A percentile compares a stretch with the other conserved stretches of the same genome.
These are phyloP conservation scores for Eilema depressum DNA, from an alignment of 2,888 invertebrate species.

Conservation along the genomic window DNA sequence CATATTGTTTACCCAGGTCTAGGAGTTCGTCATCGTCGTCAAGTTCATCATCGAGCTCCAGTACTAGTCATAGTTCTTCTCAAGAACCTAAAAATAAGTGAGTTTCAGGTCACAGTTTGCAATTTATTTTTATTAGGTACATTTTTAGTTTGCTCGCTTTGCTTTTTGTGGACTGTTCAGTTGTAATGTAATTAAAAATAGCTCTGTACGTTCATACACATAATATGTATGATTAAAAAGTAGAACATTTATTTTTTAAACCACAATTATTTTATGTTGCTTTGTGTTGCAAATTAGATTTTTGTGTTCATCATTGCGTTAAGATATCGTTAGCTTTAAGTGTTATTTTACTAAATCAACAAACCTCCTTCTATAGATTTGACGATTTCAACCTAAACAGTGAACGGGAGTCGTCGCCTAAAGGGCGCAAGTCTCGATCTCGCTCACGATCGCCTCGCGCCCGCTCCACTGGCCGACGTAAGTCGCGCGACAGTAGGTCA, in stretches of 20 bases:
- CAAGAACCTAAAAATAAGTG: conserved; percentile 79
- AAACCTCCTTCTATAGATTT: conserved; percentile 65
- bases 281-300: not conserved
- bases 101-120: conserved; percentile 38
- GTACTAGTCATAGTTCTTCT: conserved; percentile 80
- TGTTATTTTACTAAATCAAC: not conserved
- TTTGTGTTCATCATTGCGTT: not conserved
- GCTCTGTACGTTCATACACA: not conserved
- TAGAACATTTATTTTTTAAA: not conserved
- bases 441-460: conserved; percentile 66
- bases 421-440: conserved; percentile 67
- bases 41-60: conserved; percentile 80
- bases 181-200: not conserved
- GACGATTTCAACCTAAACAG: conserved; percentile 86
- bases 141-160: not conserved
- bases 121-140: not conserved
- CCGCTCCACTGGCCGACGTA: conserved; percentile 64
- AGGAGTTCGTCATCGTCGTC: conserved; percentile 82
- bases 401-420: conserved; percentile 80
- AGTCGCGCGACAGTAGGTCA: conserved; percentile 79
- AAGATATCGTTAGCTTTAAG: not conserved
- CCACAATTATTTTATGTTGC: too few relatives aligned
- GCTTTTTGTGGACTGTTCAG: not conserved
- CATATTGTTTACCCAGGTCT: conserved; percentile 59
- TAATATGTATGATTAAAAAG: not conserved